Conservation (phyloP, 1,140 invertebrate genomes). For the Gonatopus flavifemur region DNA sequence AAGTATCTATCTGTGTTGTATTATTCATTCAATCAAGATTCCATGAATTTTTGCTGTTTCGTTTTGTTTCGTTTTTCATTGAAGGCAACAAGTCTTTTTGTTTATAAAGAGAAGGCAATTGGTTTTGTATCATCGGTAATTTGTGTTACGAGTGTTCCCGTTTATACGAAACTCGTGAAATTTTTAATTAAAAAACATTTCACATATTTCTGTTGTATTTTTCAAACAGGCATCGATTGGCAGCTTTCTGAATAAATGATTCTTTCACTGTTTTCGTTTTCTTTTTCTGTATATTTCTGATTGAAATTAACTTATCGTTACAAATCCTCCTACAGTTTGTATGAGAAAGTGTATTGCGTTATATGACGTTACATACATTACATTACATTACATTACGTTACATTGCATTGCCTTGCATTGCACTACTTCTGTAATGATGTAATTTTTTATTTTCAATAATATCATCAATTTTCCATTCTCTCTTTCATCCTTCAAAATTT, state of each 20-base stretch:
- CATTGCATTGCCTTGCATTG: too few species aligned
- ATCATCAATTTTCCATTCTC: constrained; percentile 5
- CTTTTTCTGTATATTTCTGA: too few species aligned
- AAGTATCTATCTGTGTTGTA: constrained; percentile 10
- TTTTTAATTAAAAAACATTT: constrained; percentile 21
- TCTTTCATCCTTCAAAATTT: constrained; percentile 10
- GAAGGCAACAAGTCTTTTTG: constrained; percentile 58
- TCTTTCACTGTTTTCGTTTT: constrained; percentile 3
- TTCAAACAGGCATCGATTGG: constrained; percentile 54
- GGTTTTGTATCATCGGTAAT: constrained; percentile 58
- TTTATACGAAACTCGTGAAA: too few species aligned
- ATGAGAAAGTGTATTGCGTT: too few species aligned
- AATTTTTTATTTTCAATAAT: too few species aligned
- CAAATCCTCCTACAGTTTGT: too few species aligned
- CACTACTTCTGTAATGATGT: too few species aligned
- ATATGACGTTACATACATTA: too few species aligned
- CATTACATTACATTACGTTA: too few species aligned
- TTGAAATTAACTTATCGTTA: too few species aligned
- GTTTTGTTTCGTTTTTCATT: constrained; percentile 44
- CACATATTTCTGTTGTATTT: constrained; percentile 19
- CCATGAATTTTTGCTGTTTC: constrained; percentile 18
- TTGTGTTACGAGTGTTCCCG: too few species aligned
- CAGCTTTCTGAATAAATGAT: constrained; percentile 51
- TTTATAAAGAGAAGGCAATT: constrained; percentile 58
- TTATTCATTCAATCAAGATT: too few species aligned